Evolutionary conservation across 2,113 vertebrate species (phyloP).

Genomic region (Anguilla rostrata): DNA sequence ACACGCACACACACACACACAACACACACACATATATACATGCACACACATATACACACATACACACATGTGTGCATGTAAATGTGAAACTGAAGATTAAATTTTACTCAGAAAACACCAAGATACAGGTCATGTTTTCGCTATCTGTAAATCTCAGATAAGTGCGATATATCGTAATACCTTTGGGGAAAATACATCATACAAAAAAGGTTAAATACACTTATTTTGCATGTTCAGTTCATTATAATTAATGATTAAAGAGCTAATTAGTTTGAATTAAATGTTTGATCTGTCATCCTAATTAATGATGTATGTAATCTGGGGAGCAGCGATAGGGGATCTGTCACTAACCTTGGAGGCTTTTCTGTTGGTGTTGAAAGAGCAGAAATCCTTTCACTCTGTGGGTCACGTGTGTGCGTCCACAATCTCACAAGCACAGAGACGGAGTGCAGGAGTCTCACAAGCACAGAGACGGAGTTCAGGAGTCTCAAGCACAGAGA

Average conservation of each 20-base stretch:
- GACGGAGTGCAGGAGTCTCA: background rate
- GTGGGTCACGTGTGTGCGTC: background rate
- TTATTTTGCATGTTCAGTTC: background rate
- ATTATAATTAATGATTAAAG: constrained; percentile 25
- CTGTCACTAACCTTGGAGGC: constrained; percentile 14
- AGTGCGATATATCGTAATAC: background rate
- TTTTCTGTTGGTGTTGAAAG: background rate
- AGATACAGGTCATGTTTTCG: background rate
- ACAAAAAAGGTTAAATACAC: background rate
- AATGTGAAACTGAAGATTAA: background rate
- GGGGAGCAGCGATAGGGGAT: constrained; percentile 13
- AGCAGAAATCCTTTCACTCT: background rate
- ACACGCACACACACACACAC: too few relatives aligned
- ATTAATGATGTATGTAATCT: constrained; percentile 26
- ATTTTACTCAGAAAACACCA: background rate
- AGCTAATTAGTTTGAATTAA: constrained; percentile 29
- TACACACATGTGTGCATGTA: background rate
- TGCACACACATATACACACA: background rate
- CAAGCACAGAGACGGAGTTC: too few relatives aligned
- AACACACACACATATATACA: background rate
- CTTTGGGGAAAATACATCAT: background rate
- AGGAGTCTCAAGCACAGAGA: too few relatives aligned
- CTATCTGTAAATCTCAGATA: background rate
- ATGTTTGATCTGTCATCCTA: constrained; percentile 24
- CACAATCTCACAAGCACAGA: background rate